Percentiles rank a stretch among this genome's conserved stretches.
phyloP scores from a whole-genome alignment of 2,888 invertebrate species.

The Bembecia ichneumoniformis region DNA sequence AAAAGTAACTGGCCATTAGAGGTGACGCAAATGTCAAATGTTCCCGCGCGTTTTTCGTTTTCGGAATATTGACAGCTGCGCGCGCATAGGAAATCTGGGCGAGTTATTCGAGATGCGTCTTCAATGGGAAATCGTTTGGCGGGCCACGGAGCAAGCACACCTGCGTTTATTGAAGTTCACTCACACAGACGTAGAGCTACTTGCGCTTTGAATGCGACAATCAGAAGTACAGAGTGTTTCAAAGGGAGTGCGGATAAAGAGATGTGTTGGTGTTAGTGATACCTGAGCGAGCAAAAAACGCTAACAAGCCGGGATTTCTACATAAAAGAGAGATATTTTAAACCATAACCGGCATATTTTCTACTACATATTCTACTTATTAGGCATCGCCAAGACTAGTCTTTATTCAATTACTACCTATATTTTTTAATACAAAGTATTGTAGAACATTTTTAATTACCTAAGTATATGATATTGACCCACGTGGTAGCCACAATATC shows the following conservation, averaged over 20 bases:
- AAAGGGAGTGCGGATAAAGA: slow-evolving; percentile 23
- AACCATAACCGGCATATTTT: not conserved
- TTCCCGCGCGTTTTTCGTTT: slow-evolving; percentile 2
- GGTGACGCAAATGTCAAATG: not conserved
- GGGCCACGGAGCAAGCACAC: slow-evolving; percentile 23
- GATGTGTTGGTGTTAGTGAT: slow-evolving; percentile 20
- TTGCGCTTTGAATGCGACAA: slow-evolving; percentile 28
- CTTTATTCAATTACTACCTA: no score
- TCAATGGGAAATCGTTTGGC: slow-evolving; percentile 13
- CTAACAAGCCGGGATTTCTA: slow-evolving; percentile 4
- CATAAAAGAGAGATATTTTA: not conserved
- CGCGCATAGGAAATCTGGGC: slow-evolving; percentile 20
- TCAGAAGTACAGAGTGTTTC: slow-evolving; percentile 17
- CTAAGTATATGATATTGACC: no score
- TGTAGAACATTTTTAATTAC: no score
- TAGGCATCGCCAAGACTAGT: no score
- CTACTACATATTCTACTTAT: not conserved
- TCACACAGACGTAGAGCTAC: slow-evolving; percentile 16
- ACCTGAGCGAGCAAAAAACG: slow-evolving; percentile 23
- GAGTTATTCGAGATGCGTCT: slow-evolving; percentile 1
- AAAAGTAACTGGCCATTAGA: slow-evolving; percentile 1
- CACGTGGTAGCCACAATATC: no score
- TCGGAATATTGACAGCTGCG: slow-evolving; percentile 20
- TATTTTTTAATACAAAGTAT: no score
- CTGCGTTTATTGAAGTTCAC: slow-evolving; percentile 24